Evolutionary conservation across 2,888 invertebrate genomes (phyloP).

Genomic region (Oxystoma pomonae): DNA sequence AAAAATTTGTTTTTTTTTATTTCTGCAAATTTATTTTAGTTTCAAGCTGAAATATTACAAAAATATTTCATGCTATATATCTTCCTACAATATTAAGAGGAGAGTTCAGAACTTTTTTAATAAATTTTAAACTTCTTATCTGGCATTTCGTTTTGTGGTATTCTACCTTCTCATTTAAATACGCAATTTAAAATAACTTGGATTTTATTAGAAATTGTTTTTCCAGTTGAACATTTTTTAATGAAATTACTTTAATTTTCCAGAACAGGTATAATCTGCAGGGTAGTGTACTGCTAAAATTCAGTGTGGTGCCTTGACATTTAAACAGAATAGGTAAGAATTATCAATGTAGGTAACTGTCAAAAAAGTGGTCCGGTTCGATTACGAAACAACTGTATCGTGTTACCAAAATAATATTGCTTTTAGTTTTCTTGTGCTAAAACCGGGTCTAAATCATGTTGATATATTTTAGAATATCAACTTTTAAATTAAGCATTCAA

Average conservation of each 20-base stretch:
- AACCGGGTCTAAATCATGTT: too few species aligned
- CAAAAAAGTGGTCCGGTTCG: too few species aligned
- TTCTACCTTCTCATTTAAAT: slow-evolving; percentile 11
- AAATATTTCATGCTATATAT: slow-evolving; percentile 11
- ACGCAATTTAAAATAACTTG: slow-evolving; percentile 17
- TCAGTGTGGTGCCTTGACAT: too few species aligned
- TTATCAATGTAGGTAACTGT: too few species aligned
- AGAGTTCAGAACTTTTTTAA: slow-evolving; percentile 30
- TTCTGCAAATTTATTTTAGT: not conserved
- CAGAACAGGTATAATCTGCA: too few species aligned
- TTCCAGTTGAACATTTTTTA: not conserved
- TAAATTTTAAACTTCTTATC: slow-evolving; percentile 29
- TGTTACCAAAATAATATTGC: too few species aligned
- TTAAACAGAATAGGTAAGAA: too few species aligned
- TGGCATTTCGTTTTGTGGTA: slow-evolving; percentile 14
- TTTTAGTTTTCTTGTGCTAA: too few species aligned
- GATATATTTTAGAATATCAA: too few species aligned
- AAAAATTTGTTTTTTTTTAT: not conserved
- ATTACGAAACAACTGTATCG: too few species aligned
- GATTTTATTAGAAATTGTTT: not conserved
- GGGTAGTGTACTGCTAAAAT: too few species aligned
- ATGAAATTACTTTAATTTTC: not conserved
- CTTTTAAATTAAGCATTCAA: too few species aligned
- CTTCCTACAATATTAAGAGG: slow-evolving; percentile 23
- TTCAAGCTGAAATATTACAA: not conserved